A percentile compares a stretch with the other conserved stretches of the same genome.
phyloP scores from a whole-genome alignment of 2,888 invertebrate genomes.

The Stenodera caucasica region DNA sequence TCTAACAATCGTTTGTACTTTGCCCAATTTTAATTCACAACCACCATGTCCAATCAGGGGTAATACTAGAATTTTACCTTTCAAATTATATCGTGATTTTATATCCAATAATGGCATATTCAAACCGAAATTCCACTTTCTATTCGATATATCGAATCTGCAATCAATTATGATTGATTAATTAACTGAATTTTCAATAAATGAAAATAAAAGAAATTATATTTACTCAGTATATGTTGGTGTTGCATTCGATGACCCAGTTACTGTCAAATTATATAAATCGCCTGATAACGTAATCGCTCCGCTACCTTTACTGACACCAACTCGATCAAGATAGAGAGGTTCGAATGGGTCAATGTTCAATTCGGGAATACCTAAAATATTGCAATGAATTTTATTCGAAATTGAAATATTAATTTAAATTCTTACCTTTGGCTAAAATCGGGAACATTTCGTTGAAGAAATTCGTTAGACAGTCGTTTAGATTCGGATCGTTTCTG shows the following conservation, averaged over 20 bases:
- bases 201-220: background rate
- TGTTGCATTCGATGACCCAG: slow-evolving; percentile 63
- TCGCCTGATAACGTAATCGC: slow-evolving; percentile 60
- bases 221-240: slow-evolving; percentile 53
- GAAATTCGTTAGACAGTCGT: slow-evolving; percentile 59
- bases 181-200: background rate
- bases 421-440: slow-evolving; percentile 59
- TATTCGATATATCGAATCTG: slow-evolving; percentile 59
- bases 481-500: slow-evolving; percentile 58
- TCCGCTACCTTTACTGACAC: slow-evolving; percentile 61
- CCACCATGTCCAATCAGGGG: slow-evolving; percentile 63
- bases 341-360: slow-evolving; percentile 64
- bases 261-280: slow-evolving; percentile 60
- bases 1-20: slow-evolving; percentile 59
- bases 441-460: slow-evolving; percentile 62
- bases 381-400: background rate
- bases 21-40: slow-evolving; percentile 59
- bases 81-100: slow-evolving; percentile 62
- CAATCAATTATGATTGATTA: slow-evolving; percentile 15
- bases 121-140: slow-evolving; percentile 60
- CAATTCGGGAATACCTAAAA: slow-evolving; percentile 60
- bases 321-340: slow-evolving; percentile 58
- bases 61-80: slow-evolving; percentile 62
- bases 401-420: background rate
- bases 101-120: slow-evolving; percentile 60